These are phyloP conservation scores for Eidolon dupreanum DNA, from an alignment of 2,797 vertebrate species.

Conservation along the genomic window DNA sequence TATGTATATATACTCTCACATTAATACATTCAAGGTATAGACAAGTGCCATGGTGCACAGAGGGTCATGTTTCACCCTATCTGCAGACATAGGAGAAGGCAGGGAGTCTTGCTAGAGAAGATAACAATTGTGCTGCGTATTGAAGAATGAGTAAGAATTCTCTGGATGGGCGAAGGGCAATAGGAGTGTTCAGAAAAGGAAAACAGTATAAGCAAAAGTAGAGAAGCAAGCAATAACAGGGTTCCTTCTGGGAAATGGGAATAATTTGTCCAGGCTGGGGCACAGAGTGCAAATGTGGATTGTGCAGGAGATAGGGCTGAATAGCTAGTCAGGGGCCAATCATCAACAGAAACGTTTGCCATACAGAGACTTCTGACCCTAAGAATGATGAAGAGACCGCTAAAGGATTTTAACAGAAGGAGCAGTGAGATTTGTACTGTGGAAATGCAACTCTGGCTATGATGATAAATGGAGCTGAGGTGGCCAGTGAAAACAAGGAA, in stretches of 20 bases:
- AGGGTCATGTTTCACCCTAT: not conserved
- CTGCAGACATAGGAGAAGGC: not conserved
- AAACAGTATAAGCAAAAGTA: not conserved
- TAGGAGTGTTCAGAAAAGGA: not conserved
- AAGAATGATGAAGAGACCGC: not conserved
- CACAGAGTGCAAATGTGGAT: not conserved
- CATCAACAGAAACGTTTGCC: not conserved
- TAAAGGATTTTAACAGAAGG: not conserved
- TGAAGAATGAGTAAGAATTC: conserved; percentile 2
- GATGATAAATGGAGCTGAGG: not conserved
- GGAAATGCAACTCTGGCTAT: not conserved
- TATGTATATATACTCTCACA: not conserved
- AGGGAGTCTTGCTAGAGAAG: not conserved
- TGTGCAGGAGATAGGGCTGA: not conserved
- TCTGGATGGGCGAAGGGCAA: not conserved
- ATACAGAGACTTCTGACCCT: not conserved
- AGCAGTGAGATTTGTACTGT: not conserved
- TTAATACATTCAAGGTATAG: not conserved
- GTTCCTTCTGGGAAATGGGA: not conserved
- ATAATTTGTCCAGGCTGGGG: not conserved
- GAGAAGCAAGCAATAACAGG: not conserved
- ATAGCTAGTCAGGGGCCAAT: not conserved
- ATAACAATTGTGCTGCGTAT: not conserved
- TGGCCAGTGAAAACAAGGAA: conserved; percentile 17
- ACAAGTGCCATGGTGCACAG: not conserved